Percentiles rank a stretch among this genome's conserved stretches.
These are phyloP conservation scores for Bambusicola thoracicus DNA, from an alignment of 2,113 vertebrate genomes.

Conservation along the genomic window DNA sequence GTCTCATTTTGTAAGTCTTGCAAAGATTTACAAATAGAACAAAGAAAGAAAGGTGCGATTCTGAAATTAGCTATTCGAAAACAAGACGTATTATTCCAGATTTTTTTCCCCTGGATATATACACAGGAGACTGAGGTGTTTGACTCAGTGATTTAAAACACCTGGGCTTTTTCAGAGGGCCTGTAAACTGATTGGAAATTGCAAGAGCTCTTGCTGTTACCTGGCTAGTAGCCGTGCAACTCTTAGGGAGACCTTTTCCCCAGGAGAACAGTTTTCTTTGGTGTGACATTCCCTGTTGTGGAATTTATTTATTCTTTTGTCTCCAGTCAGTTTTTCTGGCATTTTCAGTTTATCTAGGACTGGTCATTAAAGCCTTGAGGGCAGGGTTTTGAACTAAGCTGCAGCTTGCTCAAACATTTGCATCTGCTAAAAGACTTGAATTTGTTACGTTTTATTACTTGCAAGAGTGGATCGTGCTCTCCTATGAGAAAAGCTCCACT, in stretches of 20 bases:
- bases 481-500: background rate
- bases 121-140: background rate
- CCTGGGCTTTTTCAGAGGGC: background rate
- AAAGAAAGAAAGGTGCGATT: background rate
- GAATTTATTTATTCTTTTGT: background rate
- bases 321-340: background rate
- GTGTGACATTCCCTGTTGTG: background rate
- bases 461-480: fast-evolving
- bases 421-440: background rate
- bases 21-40: constrained; percentile 3
- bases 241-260: background rate
- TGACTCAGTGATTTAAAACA: background rate
- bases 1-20: constrained; percentile 19
- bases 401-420: background rate
- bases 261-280: background rate
- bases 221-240: background rate
- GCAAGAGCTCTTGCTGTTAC: background rate
- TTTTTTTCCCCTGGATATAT: background rate
- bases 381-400: background rate
- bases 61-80: background rate
- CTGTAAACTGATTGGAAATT: background rate
- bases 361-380: background rate
- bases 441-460: background rate
- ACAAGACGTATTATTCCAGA: background rate
- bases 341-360: background rate